Percentiles rank a stretch among this genome's conserved stretches.
phyloP scores from a whole-genome alignment of 2,888 invertebrate genomes.

The Disparrhopalites patrizii region DNA sequence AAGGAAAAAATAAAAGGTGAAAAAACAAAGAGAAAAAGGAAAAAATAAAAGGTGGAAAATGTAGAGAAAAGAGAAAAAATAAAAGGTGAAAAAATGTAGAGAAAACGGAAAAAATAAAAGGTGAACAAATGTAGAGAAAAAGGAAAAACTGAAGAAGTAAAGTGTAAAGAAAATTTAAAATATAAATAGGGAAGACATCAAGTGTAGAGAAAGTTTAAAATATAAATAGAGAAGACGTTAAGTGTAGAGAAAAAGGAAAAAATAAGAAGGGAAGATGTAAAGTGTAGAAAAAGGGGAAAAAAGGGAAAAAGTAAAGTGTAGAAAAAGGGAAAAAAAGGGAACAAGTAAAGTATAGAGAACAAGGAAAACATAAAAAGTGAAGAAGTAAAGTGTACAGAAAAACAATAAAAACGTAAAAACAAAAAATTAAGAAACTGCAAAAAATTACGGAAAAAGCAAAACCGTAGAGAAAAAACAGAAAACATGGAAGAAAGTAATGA shows the following conservation, averaged over 20 bases:
- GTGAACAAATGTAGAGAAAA: conserved; percentile 10
- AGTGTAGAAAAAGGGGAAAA: conserved; percentile 18
- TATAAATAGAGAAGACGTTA: neutral
- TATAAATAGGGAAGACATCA: neutral
- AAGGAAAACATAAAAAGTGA: too few species aligned
- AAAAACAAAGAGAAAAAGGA: neutral
- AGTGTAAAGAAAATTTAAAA: neutral
- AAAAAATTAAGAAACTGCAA: too few species aligned
- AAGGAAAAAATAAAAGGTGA: too few species aligned
- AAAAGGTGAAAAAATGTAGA: too few species aligned
- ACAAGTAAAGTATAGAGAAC: neutral
- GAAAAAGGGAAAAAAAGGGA: too few species aligned
- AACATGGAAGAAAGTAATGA: too few species aligned
- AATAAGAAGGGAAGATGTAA: neutral
- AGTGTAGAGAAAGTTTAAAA: conserved; percentile 2
- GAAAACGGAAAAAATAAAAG: neutral
- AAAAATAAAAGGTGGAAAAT: neutral
- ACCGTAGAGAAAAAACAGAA: too few species aligned
- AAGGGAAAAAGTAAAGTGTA: neutral
- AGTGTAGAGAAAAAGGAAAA: conserved; percentile 9
- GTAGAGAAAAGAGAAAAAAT: too few species aligned
- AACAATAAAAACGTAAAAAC: too few species aligned
- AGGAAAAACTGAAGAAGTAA: neutral
- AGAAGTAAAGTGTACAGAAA: too few species aligned
- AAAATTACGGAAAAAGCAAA: too few species aligned